Conservation (phyloP, 2,888 invertebrate genomes). For the Invenusta paracnida region DNA sequence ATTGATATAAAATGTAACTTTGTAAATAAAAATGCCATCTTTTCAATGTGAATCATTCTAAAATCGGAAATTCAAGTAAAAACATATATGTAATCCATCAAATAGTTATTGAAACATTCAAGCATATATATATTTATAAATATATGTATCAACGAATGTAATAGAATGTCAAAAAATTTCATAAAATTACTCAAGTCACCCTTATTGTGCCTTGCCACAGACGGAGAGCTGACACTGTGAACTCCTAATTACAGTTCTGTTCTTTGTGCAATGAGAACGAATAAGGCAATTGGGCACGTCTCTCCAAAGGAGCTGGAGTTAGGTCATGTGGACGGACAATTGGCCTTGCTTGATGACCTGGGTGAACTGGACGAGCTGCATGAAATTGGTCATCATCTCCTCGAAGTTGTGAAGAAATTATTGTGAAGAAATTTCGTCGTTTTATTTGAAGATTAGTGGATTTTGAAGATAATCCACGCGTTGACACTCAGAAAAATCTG, state of each 20-base stretch:
- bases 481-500: not conserved
- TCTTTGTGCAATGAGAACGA: not conserved
- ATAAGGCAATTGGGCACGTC: not conserved
- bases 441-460: not conserved
- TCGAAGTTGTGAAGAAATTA: too few species aligned
- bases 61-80: too few species aligned
- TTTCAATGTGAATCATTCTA: too few species aligned
- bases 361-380: not conserved
- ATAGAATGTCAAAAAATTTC: not conserved
- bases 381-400: not conserved
- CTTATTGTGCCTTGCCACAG: not conserved
- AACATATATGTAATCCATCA: too few species aligned
- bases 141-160: too few species aligned
- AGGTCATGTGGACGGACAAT: not conserved
- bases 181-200: not conserved
- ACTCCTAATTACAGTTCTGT: not conserved
- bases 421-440: too few species aligned
- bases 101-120: too few species aligned
- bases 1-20: not conserved
- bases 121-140: too few species aligned
- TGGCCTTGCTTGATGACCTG: not conserved
- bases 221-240: not conserved
- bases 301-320: not conserved
- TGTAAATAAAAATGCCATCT: not conserved
- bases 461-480: not conserved